phyloP scores from a whole-genome alignment of 2,888 invertebrate species.

The Ametastegia equiseti region DNA sequence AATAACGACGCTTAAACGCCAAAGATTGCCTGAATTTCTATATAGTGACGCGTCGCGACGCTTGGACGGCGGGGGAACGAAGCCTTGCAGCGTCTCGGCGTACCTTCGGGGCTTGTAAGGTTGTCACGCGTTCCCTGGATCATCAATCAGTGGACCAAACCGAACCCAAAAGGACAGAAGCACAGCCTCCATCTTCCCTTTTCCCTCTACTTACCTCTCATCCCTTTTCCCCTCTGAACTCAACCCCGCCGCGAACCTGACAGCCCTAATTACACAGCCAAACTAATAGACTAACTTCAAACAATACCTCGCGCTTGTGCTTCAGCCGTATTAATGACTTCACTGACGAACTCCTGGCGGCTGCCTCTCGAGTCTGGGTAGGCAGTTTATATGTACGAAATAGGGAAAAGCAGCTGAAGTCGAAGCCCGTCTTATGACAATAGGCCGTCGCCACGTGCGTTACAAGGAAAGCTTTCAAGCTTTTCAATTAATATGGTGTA shows the following conservation, averaged over 20 bases:
- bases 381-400: neutral
- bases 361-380: neutral
- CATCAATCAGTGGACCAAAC: conserved; percentile 47
- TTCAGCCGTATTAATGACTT: conserved; percentile 50
- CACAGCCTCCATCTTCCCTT: conserved; percentile 33
- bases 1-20: conserved; percentile 39
- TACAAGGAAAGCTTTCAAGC: neutral
- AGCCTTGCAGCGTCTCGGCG: neutral
- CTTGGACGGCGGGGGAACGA: conserved; percentile 4
- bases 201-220: conserved; percentile 4
- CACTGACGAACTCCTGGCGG: conserved; percentile 44
- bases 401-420: neutral
- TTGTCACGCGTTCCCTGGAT: conserved; percentile 46
- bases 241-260: conserved; percentile 49
- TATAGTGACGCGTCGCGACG: conserved; percentile 32
- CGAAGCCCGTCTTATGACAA: neutral
- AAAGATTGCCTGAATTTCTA: conserved; percentile 37
- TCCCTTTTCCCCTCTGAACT: conserved; percentile 18
- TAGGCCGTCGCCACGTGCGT: neutral
- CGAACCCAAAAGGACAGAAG: conserved; percentile 44
- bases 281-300: conserved; percentile 60
- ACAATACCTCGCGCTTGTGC: conserved; percentile 56
- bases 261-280: conserved; percentile 56
- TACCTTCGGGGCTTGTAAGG: conserved; percentile 49
- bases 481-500: neutral